These are phyloP conservation scores for Rhinichthys klamathensis DNA, from an alignment of 2,113 vertebrate genomes.

Conservation along the genomic window DNA sequence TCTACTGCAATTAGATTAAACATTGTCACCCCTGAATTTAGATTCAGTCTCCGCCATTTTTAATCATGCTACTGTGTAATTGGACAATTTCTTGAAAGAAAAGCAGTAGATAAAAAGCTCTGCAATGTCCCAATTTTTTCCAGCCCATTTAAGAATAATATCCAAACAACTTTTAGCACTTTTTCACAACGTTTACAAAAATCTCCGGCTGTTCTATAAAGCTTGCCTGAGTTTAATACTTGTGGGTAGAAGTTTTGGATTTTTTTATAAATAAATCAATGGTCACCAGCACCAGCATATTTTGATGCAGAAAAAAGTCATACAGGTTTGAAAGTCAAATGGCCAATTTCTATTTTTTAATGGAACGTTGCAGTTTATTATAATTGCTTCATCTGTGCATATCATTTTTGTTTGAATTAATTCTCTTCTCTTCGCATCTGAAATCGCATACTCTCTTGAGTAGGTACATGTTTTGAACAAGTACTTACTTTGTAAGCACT, in stretches of 20 bases:
- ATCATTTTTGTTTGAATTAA: too few relatives aligned
- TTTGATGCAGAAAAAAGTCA: not conserved
- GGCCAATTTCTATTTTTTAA: too few relatives aligned
- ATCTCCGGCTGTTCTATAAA: not conserved
- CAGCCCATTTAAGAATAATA: not conserved
- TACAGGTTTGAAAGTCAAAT: not conserved
- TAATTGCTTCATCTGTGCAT: too few relatives aligned
- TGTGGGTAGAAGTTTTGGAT: not conserved
- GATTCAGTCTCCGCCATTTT: not conserved
- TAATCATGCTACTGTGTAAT: not conserved
- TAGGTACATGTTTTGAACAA: too few relatives aligned
- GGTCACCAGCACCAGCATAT: not conserved
- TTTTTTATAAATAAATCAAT: not conserved
- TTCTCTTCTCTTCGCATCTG: too few relatives aligned
- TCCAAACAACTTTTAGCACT: not conserved
- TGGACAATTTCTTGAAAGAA: not conserved
- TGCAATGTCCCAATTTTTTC: not conserved
- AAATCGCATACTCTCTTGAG: too few relatives aligned
- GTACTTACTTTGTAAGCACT: too few relatives aligned
- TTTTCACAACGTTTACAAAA: not conserved
- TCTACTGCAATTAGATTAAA: not conserved
- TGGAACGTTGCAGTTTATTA: too few relatives aligned
- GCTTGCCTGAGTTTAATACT: too few relatives aligned
- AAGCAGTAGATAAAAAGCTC: not conserved
- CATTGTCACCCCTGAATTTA: not conserved